Percentiles rank a stretch among this genome's conserved stretches.
These are phyloP conservation scores for Catagonus wagneri DNA, from an alignment of 2,113 vertebrate genomes.

Conservation along the genomic window DNA sequence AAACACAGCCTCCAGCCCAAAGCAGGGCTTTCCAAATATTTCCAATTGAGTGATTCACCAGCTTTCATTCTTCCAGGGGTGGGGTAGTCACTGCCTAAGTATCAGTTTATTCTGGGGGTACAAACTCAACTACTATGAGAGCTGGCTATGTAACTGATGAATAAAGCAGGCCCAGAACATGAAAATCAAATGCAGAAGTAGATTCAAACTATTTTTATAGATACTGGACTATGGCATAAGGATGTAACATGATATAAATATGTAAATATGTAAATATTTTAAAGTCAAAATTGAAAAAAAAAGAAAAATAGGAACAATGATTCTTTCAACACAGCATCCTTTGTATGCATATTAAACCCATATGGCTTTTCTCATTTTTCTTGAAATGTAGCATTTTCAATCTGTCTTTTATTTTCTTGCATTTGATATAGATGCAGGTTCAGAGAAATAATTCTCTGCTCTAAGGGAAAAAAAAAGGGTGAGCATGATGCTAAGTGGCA, in stretches of 20 bases:
- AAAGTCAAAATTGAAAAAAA: slow-evolving; percentile 59
- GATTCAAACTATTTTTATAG: slow-evolving; percentile 58
- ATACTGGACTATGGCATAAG: slow-evolving; percentile 31
- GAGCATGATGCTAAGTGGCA: slow-evolving; percentile 58
- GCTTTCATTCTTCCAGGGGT: background rate
- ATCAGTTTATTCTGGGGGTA: background rate
- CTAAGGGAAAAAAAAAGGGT: background rate
- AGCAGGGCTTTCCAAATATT: background rate
- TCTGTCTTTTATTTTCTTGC: slow-evolving; percentile 74
- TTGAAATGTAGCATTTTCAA: slow-evolving; percentile 63
- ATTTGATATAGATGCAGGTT: slow-evolving; percentile 66
- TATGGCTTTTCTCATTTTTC: slow-evolving; percentile 68
- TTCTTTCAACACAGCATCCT: slow-evolving; percentile 70
- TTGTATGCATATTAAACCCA: slow-evolving; percentile 78
- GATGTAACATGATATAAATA: slow-evolving; percentile 64
- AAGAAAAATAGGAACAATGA: slow-evolving; percentile 54
- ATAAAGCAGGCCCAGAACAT: background rate
- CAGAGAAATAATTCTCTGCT: slow-evolving; percentile 51
- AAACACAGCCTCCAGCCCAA: background rate
- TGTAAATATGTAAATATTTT: slow-evolving; percentile 58
- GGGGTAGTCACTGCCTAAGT: background rate
- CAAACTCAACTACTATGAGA: background rate
- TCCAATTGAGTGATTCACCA: background rate
- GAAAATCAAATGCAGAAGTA: slow-evolving; percentile 60
- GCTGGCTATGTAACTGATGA: background rate